A percentile compares a stretch with the other conserved stretches of the same genome.
Evolutionary conservation across 2,113 vertebrate genomes (phyloP).

Genomic region (Etia nguti): DNA sequence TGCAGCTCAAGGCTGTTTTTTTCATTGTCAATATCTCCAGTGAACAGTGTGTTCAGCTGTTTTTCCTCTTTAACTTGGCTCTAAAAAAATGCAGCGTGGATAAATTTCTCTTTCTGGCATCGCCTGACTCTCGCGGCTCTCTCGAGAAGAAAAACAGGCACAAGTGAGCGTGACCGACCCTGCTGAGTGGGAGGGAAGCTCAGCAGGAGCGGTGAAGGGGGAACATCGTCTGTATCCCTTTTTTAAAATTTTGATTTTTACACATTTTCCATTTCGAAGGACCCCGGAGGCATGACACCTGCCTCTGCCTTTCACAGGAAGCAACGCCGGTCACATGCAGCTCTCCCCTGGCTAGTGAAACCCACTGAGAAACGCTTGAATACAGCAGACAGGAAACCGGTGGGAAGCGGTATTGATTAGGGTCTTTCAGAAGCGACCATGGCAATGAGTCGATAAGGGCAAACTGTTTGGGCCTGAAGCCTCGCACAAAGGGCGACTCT

Average conservation of each 20-base stretch:
- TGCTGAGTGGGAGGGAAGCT: constrained; percentile 11
- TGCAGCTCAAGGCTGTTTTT: background rate
- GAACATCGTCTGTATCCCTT: constrained; percentile 9
- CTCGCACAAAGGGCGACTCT: background rate
- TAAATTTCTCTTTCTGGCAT: background rate
- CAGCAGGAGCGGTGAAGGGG: background rate
- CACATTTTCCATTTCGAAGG: constrained; percentile 35
- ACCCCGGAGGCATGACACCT: background rate
- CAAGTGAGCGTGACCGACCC: constrained; percentile 4
- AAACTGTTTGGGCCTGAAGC: background rate
- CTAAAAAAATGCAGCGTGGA: background rate
- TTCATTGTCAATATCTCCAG: background rate
- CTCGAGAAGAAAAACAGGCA: background rate
- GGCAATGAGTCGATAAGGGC: background rate
- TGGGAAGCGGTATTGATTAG: background rate
- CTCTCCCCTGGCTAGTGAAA: background rate
- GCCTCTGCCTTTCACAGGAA: background rate
- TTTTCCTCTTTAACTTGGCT: background rate
- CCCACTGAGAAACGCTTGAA: background rate
- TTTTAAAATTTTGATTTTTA: background rate
- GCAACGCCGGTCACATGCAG: background rate
- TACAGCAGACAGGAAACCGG: background rate
- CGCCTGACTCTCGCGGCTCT: background rate
- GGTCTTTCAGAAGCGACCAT: background rate
- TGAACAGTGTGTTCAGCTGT: background rate